Conservation (phyloP, 2,888 invertebrate species). For the Chrysodeixis includens region DNA sequence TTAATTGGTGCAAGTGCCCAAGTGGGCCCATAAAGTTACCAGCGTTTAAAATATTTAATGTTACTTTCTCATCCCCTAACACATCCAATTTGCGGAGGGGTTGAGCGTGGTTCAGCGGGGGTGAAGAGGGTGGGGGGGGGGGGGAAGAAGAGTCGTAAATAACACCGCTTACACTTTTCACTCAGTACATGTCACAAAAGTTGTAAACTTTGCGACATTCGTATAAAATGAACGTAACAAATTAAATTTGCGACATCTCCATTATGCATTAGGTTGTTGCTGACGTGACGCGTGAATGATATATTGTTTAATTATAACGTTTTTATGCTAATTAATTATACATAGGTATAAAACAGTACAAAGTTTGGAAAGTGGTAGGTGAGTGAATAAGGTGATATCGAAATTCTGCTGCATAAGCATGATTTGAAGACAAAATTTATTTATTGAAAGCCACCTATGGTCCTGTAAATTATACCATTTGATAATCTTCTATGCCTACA, state of each 20-base stretch:
- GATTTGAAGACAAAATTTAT: too few relatives aligned
- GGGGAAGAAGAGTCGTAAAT: slow-evolving; percentile 24
- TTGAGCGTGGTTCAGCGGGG: neutral
- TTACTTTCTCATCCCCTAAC: slow-evolving; percentile 7
- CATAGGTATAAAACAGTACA: neutral
- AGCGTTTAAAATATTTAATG: slow-evolving; percentile 11
- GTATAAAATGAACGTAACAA: slow-evolving; percentile 48
- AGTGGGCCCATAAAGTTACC: slow-evolving; percentile 8
- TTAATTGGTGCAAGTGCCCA: neutral
- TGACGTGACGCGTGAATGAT: slow-evolving; percentile 12
- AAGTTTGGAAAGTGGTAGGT: neutral
- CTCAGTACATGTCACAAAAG: slow-evolving; percentile 38
- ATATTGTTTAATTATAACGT: neutral
- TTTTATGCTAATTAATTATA: neutral
- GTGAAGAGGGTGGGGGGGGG: too few relatives aligned
- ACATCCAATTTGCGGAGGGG: slow-evolving; percentile 3
- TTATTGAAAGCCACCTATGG: too few relatives aligned
- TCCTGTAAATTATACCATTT: too few relatives aligned
- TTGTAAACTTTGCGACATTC: slow-evolving; percentile 44
- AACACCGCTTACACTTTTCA: slow-evolving; percentile 47
- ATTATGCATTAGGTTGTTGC: slow-evolving; percentile 38
- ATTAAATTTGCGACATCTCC: slow-evolving; percentile 46
- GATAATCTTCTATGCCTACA: too few relatives aligned
- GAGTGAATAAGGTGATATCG: neutral
- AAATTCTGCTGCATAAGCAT: neutral